Conservation (phyloP, 1,140 invertebrate species). For the Uloborus diversus region DNA sequence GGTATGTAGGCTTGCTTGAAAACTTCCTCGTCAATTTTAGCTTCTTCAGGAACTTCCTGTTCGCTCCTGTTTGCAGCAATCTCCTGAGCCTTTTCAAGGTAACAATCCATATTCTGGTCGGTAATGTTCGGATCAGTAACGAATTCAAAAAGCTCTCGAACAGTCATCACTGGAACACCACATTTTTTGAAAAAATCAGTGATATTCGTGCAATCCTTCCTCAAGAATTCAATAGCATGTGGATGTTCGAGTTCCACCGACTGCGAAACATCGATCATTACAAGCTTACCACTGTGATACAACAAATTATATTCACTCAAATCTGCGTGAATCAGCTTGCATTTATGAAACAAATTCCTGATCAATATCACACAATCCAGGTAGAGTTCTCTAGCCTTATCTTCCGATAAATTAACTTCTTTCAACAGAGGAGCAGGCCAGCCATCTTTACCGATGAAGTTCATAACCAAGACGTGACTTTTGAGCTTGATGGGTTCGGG, state of each 20-base stretch:
- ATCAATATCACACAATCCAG: conserved; percentile 82
- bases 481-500: conserved; percentile 81
- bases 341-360: conserved; percentile 78
- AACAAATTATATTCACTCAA: conserved; percentile 92
- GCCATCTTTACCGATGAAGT: conserved; percentile 82
- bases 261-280: conserved; percentile 91
- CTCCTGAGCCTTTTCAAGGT: conserved; percentile 64
- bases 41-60: conserved; percentile 60
- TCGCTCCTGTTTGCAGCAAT: conserved; percentile 61
- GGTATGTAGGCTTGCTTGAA: conserved; percentile 97
- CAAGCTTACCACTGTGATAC: conserved; percentile 79
- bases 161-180: conserved; percentile 86
- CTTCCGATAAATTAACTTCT: conserved; percentile 71
- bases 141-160: conserved; percentile 95
- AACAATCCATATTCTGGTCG: conserved; percentile 82
- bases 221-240: conserved; percentile 80
- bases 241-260: conserved; percentile 86
- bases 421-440: conserved; percentile 83
- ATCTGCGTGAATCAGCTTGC: conserved; percentile 87
- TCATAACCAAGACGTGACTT: conserved; percentile 88
- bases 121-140: conserved; percentile 89
- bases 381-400: conserved; percentile 76
- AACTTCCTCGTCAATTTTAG: conserved; percentile 67
- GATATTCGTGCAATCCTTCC: conserved; percentile 80
- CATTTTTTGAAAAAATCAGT: conserved; percentile 90